Evolutionary conservation across 1,140 invertebrate species (phyloP), one percentile per base, ranked within the genome.

Genomic region (Musca domestica): DNA sequence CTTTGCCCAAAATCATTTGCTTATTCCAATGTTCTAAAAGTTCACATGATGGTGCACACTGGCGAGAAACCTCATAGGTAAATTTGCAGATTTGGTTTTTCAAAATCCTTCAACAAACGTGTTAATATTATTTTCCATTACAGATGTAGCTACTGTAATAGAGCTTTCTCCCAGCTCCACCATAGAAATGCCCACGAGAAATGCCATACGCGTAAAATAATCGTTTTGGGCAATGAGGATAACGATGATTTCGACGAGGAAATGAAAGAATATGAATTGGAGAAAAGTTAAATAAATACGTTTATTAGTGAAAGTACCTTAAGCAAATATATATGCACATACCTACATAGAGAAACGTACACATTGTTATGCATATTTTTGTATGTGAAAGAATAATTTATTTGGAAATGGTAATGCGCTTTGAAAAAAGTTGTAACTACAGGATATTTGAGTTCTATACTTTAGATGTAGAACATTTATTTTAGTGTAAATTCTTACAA

Each of bases 11-110:
- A 76, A 63, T 67, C 73, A 0, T 80, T 80, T 52, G 68, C 75
- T 2, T 80, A 80, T 46, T 78, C 77, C 4, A 80, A 80, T 66
- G 78, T 80, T 3, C 67, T 80, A 0, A 72, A 74, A 22, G 78
- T 78, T 0, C 78, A 80, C 27, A 67, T 80, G 0, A 77, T 74
- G 47, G 72, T 70, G 0, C 78, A 80, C 46, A 80, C 76, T 22
- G 75, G 76, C 0, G 76, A 80, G 23, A 69, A 70, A 6, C 78
- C 78, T 0, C 76, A 71, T 12, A 73, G 67, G 46, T 67, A 47
- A 9, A 17, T 56, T 22, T 20, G n/a, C n/a, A n/a, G n/a, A n/a
- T 9, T 23, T 30, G 22, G n/a, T 19, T 54, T 30, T 47, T 69
- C 10, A 34, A 46, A 25, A 23, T 41, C 34, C 10, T n/a, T n/a